A percentile compares a stretch with the other conserved stretches of the same genome.
phyloP scores from a whole-genome alignment of 1,140 invertebrate genomes.

The Habropoda laboriosa region DNA sequence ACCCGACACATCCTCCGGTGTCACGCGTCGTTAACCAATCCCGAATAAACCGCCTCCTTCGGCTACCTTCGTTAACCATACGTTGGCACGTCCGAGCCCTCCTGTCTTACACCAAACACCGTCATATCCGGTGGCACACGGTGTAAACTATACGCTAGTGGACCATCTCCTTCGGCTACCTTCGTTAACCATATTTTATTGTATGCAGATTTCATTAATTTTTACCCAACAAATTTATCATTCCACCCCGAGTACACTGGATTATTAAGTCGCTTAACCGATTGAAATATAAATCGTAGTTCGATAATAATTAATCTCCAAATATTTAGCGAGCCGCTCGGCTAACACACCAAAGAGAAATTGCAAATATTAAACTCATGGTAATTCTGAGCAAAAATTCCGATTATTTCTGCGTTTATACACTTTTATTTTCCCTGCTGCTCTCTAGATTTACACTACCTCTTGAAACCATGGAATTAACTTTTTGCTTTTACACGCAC shows the following conservation, averaged over 20 bases:
- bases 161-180: too few relatives aligned
- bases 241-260: not conserved
- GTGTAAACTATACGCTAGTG: too few relatives aligned
- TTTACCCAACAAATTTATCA: not conserved
- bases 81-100: too few relatives aligned
- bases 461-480: not conserved
- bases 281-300: too few relatives aligned
- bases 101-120: too few relatives aligned
- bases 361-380: not conserved
- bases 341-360: not conserved
- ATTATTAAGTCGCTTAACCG: not conserved
- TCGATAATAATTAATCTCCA: not conserved
- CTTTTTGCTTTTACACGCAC: not conserved
- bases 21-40: too few relatives aligned
- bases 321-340: not conserved
- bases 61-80: too few relatives aligned
- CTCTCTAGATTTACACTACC: not conserved
- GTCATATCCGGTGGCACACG: too few relatives aligned
- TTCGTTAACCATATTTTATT: too few relatives aligned
- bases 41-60: too few relatives aligned
- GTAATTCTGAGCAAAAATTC: not conserved
- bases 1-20: too few relatives aligned
- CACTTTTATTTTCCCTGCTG: not conserved
- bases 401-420: not conserved
- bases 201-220: too few relatives aligned